Evolutionary conservation across 2,797 vertebrate species (phyloP).

Genomic region (Pitangus sulphuratus): DNA sequence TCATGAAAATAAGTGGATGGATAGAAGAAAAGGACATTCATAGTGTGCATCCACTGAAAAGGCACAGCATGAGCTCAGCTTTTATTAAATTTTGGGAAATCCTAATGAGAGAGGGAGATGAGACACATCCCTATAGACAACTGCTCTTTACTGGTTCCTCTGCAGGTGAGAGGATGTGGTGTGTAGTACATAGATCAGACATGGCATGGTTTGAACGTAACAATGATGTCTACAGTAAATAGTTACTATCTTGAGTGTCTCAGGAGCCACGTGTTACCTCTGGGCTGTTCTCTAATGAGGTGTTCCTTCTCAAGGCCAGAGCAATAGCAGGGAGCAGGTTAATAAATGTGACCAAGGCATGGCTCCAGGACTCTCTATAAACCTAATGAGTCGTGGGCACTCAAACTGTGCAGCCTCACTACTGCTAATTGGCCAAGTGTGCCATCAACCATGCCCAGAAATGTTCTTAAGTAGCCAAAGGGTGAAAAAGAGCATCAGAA

Average conservation of each 20-base stretch:
- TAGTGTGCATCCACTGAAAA: not conserved
- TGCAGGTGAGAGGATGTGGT: rapidly evolving
- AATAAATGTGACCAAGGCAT: not conserved
- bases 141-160: not conserved
- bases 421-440: constrained; percentile 37
- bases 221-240: not conserved
- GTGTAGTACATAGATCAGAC: not conserved
- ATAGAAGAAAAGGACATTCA: not conserved
- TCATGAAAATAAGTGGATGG: not conserved
- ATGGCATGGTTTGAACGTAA: not conserved
- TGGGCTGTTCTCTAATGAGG: constrained; percentile 10
- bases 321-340: not conserved
- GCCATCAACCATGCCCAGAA: constrained; percentile 46
- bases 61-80: not conserved
- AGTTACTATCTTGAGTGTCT: not conserved
- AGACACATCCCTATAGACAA: not conserved
- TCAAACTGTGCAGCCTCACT: constrained; percentile 2
- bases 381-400: constrained; percentile 46
- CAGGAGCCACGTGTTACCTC: not conserved
- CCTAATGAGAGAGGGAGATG: not conserved
- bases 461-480: constrained; percentile 38
- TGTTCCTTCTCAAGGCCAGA: constrained; percentile 1
- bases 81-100: not conserved
- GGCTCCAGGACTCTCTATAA: constrained; percentile 41
- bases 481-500: constrained; percentile 53